Evolutionary conservation across 2,888 invertebrate genomes (phyloP).

Genomic region (Tuberolachnus salignus): DNA sequence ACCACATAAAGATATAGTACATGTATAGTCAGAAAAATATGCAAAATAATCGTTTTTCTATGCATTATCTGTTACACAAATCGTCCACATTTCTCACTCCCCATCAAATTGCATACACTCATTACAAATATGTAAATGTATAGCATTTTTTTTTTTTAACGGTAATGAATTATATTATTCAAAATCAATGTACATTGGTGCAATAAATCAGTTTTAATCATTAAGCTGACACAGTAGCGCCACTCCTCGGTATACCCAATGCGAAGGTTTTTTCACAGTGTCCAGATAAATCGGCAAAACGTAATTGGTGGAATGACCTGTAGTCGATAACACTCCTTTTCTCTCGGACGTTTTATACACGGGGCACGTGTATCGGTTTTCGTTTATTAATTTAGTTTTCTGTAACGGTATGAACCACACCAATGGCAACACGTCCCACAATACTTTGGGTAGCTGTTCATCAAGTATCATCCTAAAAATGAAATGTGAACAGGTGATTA

Average conservation of each 20-base stretch:
- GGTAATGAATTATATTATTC: too few relatives aligned
- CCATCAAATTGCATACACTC: too few relatives aligned
- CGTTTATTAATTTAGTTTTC: constrained; percentile 65
- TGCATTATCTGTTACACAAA: too few relatives aligned
- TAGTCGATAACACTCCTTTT: constrained; percentile 78
- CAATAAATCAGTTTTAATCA: constrained; percentile 63
- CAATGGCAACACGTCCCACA: constrained; percentile 79
- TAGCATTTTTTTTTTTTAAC: too few relatives aligned
- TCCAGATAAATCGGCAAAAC: constrained; percentile 77
- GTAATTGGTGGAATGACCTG: constrained; percentile 86
- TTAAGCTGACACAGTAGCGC: constrained; percentile 79
- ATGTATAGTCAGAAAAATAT: too few relatives aligned
- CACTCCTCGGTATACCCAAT: constrained; percentile 84
- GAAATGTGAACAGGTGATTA: background rate
- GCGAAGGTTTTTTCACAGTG: constrained; percentile 71
- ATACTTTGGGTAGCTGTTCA: constrained; percentile 81
- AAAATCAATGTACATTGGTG: too few relatives aligned
- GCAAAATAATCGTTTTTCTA: too few relatives aligned
- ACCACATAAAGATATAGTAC: too few relatives aligned
- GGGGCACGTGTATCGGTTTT: constrained; percentile 73
- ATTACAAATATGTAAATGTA: too few relatives aligned
- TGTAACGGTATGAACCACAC: constrained; percentile 76
- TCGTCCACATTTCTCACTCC: too few relatives aligned
- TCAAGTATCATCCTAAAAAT: constrained; percentile 59
- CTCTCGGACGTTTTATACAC: constrained; percentile 83